Base-by-base conservation (phyloP, 2,888 invertebrate genomes). In the Ischnura elegans region DNA sequence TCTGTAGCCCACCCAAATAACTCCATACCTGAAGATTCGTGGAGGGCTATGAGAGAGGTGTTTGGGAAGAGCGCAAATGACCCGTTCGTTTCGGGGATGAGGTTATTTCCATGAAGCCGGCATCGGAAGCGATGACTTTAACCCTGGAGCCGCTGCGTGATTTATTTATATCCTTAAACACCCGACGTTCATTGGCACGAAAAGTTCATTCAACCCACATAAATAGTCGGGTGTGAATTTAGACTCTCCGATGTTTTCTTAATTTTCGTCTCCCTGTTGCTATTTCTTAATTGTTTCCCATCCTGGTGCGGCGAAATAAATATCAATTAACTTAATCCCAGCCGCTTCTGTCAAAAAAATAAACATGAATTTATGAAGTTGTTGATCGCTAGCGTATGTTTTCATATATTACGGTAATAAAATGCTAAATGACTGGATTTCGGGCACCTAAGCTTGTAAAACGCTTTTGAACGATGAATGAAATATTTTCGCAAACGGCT, bases 91-190 rank as follows among this genome's bases (percentile, higher is more conserved):
- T 36, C 36, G 76, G 25, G 25, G 25, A 76, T 36, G 76, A 76
- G 76, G 76, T 29, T 76, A 76, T 76, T 76, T 76, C 76, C 76
- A 76, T 76, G 76, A 76, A 76, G 36, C 76, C 36, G 76, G 36
- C 76, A 36, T 29, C 36, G 13, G 76, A 76, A 76, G 36, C 76
- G 76, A 76, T n/a, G 76, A 36, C 76, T 76, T 76, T 76, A 76
- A 76, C 76, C 76, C 76, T 76, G 76, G 76, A 76, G 76, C 76
- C 76, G 36, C 29, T 13, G 36, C 76, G 76, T 76, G 76, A 76
- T 76, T 29, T 76, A 76, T 76, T 76, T 76, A 76, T 76, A 76
- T 29, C 76, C 25, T 3, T 36, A 36, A 8, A n/a, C 16, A 36
- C 10, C 29, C 29, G 76, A 76, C 76, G 13, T 29, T 76, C 76